A percentile compares a stretch with the other conserved stretches of the same genome.
Conservation (phyloP, 2,113 vertebrate species). For the Prinia subflava region DNA sequence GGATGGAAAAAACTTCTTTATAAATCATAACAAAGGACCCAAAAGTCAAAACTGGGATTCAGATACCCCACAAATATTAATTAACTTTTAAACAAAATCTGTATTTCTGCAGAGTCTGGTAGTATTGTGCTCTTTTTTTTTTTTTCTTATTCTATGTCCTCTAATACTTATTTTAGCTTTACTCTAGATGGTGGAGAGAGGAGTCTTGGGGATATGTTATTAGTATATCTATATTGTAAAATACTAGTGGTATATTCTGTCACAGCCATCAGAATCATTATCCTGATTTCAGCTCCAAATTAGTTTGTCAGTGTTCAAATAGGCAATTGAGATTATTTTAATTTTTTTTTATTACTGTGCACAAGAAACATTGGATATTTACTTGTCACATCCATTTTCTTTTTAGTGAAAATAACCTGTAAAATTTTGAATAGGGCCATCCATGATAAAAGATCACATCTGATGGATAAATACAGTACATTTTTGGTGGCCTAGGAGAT, state of each 20-base stretch:
- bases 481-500: not conserved
- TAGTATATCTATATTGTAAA: not conserved
- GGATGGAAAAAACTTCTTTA: not conserved
- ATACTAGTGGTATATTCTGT: not conserved
- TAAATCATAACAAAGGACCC: not conserved
- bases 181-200: not conserved
- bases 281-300: not conserved
- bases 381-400: not conserved
- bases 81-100: not conserved
- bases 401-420: not conserved
- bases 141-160: not conserved
- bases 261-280: not conserved
- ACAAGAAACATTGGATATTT: not conserved
- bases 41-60: not conserved
- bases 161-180: not conserved
- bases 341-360: not conserved
- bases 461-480: not conserved
- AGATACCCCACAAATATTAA: not conserved
- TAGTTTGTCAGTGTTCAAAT: not conserved
- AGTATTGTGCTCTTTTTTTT: not conserved
- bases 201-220: not conserved
- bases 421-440: not conserved
- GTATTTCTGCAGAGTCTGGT: not conserved
- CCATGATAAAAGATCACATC: not conserved
- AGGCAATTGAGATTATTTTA: not conserved